Evolutionary conservation across 2,888 invertebrate species (phyloP), one percentile per base, ranked within the genome.

Genomic region (Capitulum mitella): DNA sequence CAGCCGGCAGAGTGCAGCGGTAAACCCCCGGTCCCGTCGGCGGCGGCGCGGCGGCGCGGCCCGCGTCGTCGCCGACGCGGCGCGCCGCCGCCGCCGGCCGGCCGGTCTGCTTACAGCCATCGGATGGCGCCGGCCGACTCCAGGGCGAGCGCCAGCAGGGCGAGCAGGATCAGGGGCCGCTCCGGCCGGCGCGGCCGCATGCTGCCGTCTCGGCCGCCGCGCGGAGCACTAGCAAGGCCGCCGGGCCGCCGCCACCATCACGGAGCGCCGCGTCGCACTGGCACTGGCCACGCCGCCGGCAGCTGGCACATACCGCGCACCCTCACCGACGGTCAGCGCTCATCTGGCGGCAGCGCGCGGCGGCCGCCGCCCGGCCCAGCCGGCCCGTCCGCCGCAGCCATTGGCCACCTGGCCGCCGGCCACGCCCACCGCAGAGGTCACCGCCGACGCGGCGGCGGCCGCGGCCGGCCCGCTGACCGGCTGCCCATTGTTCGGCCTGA

Each of bases 401-500:
- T 61, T 61, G 61, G 61, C 32, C 61, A 61, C 32, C 61, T 32
- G 61, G 14, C 32, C 14, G 29, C 14, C 32, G 61, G 32, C 61
- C 61, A 32, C 61, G 61, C 61, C 61, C 61, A 32, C 61, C 58
- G n/a, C 61, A 32, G 32, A 61, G 61, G 61, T 61, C 61, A 61
- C 61, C 61, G 16, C 1, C 61, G 61, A 8, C 58, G 58, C 51
- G n/a, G 10, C n/a, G 58, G 58, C 58, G n/a, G 58, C 58, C 8
- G 10, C 10, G n/a, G n/a, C 58, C n/a, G 10, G n/a, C n/a, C n/a
- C 19, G 58, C 6, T 58, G 58, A 58, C 58, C 58, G 58, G 14
- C 10, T 29, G 58, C n/a, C 58, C 14, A 58, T 29, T 58, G 58
- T 58, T 6, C 58, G 58, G n/a, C 51, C 19, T 3, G 51, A 51